Conservation (phyloP, 1,140 invertebrate species). For the Andrena cerasifolii region DNA sequence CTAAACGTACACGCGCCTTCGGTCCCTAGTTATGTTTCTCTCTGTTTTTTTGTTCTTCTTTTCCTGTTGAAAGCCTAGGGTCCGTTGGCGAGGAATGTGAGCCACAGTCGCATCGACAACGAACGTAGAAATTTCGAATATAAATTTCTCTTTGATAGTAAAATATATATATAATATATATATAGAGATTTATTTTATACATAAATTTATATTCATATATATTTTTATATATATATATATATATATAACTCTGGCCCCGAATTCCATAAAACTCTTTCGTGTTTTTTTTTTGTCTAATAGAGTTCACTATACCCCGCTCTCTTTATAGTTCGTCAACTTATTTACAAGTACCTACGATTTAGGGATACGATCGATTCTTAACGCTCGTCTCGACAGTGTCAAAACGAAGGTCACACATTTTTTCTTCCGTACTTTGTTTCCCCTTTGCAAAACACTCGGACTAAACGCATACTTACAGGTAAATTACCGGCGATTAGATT, state of each 20-base stretch:
- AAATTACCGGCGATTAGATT: slow-evolving; percentile 44
- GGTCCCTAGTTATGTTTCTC: slow-evolving; percentile 25
- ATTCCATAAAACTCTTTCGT: slow-evolving; percentile 76
- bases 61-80: slow-evolving; percentile 14
- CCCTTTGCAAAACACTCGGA: slow-evolving; percentile 17
- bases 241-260: slow-evolving; percentile 80
- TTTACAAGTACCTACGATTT: slow-evolving; percentile 36
- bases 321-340: slow-evolving; percentile 48
- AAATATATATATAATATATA: slow-evolving; percentile 79
- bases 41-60: no score
- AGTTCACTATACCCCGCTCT: slow-evolving; percentile 5
- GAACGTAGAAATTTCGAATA: slow-evolving; percentile 81
- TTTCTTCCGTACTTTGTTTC: no score
- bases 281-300: slow-evolving; percentile 40
- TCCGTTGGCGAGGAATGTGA: slow-evolving; percentile 78
- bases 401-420: neutral
- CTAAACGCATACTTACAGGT: slow-evolving; percentile 24
- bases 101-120: slow-evolving; percentile 78
- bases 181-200: slow-evolving; percentile 58
- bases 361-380: slow-evolving; percentile 10
- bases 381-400: neutral
- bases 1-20: slow-evolving; percentile 42
- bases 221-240: slow-evolving; percentile 51
- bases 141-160: slow-evolving; percentile 80
- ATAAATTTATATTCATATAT: slow-evolving; percentile 48